Percentiles rank a stretch among this genome's conserved stretches.
phyloP scores from a whole-genome alignment of 2,888 invertebrate species.

The Tetragnatha montana region DNA sequence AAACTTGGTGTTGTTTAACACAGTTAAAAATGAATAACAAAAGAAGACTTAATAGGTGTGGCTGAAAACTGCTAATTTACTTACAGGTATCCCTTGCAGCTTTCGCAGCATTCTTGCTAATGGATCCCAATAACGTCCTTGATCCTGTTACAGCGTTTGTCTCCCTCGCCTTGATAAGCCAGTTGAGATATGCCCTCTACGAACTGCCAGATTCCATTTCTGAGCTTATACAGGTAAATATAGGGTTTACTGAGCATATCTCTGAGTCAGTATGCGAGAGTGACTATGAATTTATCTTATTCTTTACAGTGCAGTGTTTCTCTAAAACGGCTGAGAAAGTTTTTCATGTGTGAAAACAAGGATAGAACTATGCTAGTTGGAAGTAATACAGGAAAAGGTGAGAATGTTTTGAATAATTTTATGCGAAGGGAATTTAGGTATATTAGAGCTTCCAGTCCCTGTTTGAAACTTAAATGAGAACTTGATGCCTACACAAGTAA shows the following conservation, averaged over 20 bases:
- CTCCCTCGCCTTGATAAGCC: constrained; percentile 32
- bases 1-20: neutral
- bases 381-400: constrained; percentile 20
- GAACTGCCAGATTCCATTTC: constrained; percentile 44
- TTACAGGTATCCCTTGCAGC: constrained; percentile 33
- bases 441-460: too few species aligned
- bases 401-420: neutral
- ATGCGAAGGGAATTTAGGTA: too few species aligned
- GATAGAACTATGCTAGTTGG: constrained; percentile 29
- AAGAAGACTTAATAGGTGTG: too few species aligned
- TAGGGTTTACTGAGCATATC: too few species aligned
- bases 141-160: constrained; percentile 55
- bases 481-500: too few species aligned
- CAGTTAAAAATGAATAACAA: too few species aligned
- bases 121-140: constrained; percentile 28
- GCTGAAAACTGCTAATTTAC: neutral
- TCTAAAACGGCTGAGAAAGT: constrained; percentile 19
- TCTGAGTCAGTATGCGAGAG: too few species aligned
- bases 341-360: constrained; percentile 40
- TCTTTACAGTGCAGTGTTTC: constrained; percentile 17
- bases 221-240: constrained; percentile 45
- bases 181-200: constrained; percentile 37
- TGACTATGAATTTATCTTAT: neutral
- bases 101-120: constrained; percentile 40
- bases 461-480: too few species aligned